Evolutionary conservation across 2,888 invertebrate genomes (phyloP).

Genomic region (Hipparchia sbordonii): DNA sequence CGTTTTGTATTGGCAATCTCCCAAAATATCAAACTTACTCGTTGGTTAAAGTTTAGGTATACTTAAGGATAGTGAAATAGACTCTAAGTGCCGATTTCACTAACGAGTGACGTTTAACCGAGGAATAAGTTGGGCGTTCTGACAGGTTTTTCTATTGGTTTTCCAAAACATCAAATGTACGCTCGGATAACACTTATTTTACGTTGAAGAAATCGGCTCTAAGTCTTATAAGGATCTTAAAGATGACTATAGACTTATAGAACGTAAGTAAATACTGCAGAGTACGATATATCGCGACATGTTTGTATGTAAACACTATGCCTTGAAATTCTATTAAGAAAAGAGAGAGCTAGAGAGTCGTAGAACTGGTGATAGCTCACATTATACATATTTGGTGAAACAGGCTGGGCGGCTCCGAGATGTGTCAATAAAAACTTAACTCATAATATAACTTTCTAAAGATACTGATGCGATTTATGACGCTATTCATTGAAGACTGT

Average conservation of each 20-base stretch:
- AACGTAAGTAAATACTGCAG: neutral
- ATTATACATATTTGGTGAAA: constrained; percentile 45
- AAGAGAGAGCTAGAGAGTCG: constrained; percentile 68
- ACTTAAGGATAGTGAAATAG: no score
- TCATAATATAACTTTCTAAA: constrained; percentile 65
- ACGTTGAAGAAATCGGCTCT: no score
- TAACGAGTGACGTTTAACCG: no score
- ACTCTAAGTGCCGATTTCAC: no score
- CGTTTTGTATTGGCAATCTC: no score
- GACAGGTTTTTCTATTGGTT: no score
- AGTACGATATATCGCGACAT: neutral
- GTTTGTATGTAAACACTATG: constrained; percentile 8
- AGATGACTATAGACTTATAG: neutral
- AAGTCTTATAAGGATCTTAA: no score
- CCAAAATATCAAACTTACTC: no score
- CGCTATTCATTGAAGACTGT: constrained; percentile 29
- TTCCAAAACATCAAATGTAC: no score
- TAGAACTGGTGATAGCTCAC: constrained; percentile 65
- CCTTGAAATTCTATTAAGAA: constrained; percentile 43
- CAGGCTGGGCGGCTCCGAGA: constrained; percentile 51
- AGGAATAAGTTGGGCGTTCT: no score
- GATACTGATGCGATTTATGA: constrained; percentile 51
- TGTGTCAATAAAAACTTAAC: constrained; percentile 61
- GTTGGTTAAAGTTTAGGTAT: no score
- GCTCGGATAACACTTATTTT: no score